Evolutionary conservation across 2,113 vertebrate species (phyloP).

Genomic region (Ellobius talpinus): DNA sequence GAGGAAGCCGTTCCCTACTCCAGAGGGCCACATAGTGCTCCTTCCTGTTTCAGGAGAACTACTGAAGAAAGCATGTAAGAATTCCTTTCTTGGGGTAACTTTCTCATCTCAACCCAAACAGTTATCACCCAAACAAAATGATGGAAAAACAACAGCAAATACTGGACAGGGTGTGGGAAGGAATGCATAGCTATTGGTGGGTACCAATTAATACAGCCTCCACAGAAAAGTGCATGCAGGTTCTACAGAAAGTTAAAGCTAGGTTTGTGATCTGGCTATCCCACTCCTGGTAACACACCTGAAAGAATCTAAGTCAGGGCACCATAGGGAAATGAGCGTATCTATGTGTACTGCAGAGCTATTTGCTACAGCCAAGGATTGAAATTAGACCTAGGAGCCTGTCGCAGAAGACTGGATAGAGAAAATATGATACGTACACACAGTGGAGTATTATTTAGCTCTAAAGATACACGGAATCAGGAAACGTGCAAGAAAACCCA

Average conservation of each 20-base stretch:
- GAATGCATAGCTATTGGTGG: background rate
- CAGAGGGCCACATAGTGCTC: background rate
- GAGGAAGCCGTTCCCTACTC: background rate
- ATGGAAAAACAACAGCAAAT: background rate
- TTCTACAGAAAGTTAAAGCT: background rate
- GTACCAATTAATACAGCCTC: background rate
- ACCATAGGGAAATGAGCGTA: background rate
- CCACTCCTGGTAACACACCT: background rate
- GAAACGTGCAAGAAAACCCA: background rate
- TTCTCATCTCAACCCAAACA: background rate
- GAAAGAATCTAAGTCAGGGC: background rate
- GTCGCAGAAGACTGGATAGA: background rate
- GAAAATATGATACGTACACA: background rate
- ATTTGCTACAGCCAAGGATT: background rate
- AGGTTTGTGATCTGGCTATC: background rate
- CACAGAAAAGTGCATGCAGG: background rate
- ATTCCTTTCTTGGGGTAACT: conserved; percentile 3
- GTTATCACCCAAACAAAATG: background rate
- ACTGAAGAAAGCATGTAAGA: background rate
- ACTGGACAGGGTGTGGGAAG: background rate
- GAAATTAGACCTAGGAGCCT: background rate
- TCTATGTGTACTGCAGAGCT: background rate
- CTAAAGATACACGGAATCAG: background rate
- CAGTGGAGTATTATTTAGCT: background rate
- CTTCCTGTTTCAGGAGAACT: background rate